Evolutionary conservation across 2,113 vertebrate genomes (phyloP), one percentile per base, ranked within the genome.

Genomic region (Melanerpes aurifrons): DNA sequence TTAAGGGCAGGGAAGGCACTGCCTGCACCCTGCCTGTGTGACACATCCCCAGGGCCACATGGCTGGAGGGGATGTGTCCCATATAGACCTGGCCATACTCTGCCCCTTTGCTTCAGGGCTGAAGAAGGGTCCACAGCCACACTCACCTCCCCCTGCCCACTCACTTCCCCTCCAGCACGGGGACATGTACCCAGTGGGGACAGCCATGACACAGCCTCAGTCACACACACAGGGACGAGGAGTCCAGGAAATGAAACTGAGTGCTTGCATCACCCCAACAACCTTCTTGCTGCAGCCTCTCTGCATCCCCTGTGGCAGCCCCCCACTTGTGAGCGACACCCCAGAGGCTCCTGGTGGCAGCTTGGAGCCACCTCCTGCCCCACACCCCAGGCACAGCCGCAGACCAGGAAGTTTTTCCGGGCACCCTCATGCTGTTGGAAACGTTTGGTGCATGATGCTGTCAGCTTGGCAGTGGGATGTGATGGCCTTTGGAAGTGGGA

Each of bases 341-440:
- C 32, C 2, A 0, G 15, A 56, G 67, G 2, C 17, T 67, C 64
- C 81, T 47, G 10, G 0, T 0, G 3, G 45, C 0, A 1, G 72
- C 59, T 15, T 53, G 4, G 37, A 26, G 61, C 47, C 67, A 19
- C 78, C 54, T 64, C 77, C n/a, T 7, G 0, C 20, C 71, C 57
- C 10, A 1, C 3, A 2, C 10, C 10, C 8, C 35, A 2, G 2
- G n/a, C 37, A 19, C n/a, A 17, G 54, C 8, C 24, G 29, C 7
- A 0, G 2, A 73, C 40, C 92, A 64, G 87, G 87, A 78, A 93
- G 72, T 47, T 72, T 77, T 57, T 35, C 66, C 6, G 0, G 59
- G 14, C 1, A 1, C 43, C 37, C 29, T 14, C 48, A 29, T 1
- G 1, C 35, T 12, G 62, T 40, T 2, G 1, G 45, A 20, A 58